A percentile compares a stretch with the other conserved stretches of the same genome.
Conservation (phyloP, 2,888 invertebrate species). For the Linyphia triangularis region DNA sequence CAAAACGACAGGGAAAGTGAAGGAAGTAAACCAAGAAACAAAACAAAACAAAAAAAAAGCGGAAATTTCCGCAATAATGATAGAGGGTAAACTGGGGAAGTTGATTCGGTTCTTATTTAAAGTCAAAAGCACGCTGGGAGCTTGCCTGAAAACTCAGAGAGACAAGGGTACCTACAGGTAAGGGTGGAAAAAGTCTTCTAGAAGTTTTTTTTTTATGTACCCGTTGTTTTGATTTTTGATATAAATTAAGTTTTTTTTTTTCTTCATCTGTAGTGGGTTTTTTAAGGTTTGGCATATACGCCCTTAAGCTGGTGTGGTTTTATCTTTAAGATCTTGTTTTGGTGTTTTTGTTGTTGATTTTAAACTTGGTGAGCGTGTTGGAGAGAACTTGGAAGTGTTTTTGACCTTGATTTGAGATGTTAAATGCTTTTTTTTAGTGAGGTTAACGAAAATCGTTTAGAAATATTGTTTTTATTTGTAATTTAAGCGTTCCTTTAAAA, state of each 20-base stretch:
- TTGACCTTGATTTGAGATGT: no score
- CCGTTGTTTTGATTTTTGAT: not conserved
- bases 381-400: not conserved
- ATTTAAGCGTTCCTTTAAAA: no score
- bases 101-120: conserved; percentile 26
- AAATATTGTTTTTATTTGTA: no score
- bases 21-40: conserved; percentile 10
- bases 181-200: not conserved
- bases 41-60: conserved; percentile 14
- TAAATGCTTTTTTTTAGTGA: no score
- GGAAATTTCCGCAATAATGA: conserved; percentile 33
- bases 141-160: not conserved
- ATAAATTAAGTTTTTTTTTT: not conserved
- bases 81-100: conserved; percentile 37
- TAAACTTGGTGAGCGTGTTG: not conserved
- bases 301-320: not conserved
- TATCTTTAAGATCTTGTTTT: not conserved
- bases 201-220: not conserved
- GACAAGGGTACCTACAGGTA: not conserved
- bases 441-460: no score
- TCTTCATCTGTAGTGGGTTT: not conserved
- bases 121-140: conserved; percentile 7
- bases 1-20: conserved; percentile 60
- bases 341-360: not conserved
- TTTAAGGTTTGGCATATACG: not conserved